A percentile compares a stretch with the other conserved stretches of the same genome.
phyloP scores from a whole-genome alignment of 1,140 invertebrate species.

The Eupristina koningsbergeri region DNA sequence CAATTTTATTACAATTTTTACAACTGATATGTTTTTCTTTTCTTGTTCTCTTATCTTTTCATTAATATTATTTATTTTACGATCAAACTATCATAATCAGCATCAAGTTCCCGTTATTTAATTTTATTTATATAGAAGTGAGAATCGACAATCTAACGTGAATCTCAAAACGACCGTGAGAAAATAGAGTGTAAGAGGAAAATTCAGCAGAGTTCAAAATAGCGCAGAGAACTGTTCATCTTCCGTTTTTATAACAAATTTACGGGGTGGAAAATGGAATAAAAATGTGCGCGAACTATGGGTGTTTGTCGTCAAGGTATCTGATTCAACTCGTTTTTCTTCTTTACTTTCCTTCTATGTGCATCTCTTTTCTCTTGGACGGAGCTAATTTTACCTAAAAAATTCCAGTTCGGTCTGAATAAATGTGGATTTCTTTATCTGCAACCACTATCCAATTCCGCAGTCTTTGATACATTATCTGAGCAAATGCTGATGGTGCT shows the following conservation, averaged over 20 bases:
- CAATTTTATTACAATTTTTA: too few relatives aligned
- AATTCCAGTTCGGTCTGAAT: background rate
- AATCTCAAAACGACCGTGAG: background rate
- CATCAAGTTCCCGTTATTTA: too few relatives aligned
- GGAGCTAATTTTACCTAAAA: too few relatives aligned
- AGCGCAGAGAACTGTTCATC: background rate
- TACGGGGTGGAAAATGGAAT: slow-evolving; percentile 70
- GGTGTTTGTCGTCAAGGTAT: slow-evolving; percentile 69
- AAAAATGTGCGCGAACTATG: slow-evolving; percentile 68
- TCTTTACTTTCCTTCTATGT: background rate
- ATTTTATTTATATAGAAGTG: too few relatives aligned
- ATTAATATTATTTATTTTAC: too few relatives aligned
- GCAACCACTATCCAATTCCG: background rate
- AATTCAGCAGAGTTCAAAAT: background rate
- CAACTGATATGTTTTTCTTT: too few relatives aligned
- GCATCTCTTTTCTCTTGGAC: background rate
- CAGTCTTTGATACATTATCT: slow-evolving; percentile 8
- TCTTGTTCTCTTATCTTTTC: too few relatives aligned
- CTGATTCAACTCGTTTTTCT: background rate
- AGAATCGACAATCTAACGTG: too few relatives aligned
- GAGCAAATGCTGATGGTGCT: slow-evolving; percentile 23
- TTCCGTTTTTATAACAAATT: slow-evolving; percentile 67
- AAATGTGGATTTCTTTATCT: background rate
- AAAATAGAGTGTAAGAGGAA: background rate
- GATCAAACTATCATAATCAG: too few relatives aligned